These are phyloP conservation scores for Sternotherus odoratus DNA, from an alignment of 2,797 vertebrate species.

Conservation along the genomic window DNA sequence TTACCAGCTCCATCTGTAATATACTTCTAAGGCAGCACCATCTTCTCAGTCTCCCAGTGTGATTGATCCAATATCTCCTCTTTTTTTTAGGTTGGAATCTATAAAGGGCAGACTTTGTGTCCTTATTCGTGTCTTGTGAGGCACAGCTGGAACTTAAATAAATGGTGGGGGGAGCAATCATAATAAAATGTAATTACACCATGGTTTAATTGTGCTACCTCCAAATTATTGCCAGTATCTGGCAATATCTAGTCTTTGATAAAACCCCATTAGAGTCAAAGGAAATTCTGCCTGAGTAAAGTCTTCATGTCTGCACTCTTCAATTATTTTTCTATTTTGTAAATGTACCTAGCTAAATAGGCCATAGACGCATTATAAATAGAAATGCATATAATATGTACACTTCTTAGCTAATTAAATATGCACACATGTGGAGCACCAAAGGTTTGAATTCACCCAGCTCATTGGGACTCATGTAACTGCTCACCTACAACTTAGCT, in stretches of 20 bases:
- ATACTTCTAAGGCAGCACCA: neutral
- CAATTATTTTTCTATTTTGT: neutral
- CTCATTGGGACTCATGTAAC: neutral
- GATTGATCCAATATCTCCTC: neutral
- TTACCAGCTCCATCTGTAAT: neutral
- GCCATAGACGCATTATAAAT: neutral
- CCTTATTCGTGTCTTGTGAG: neutral
- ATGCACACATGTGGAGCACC: neutral
- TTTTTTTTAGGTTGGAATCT: neutral
- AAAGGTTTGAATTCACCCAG: conserved; percentile 10
- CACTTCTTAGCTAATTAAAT: neutral
- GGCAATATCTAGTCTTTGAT: neutral
- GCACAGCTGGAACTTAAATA: neutral
- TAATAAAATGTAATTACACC: neutral
- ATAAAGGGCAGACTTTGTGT: neutral
- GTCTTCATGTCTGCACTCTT: conserved; percentile 6
- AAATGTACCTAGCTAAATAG: conserved; percentile 23
- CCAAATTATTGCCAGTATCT: neutral
- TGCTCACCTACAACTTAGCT: neutral
- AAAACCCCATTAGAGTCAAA: neutral
- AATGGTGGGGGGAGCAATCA: too few species aligned
- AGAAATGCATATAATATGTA: neutral
- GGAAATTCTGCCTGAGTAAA: conserved; percentile 42
- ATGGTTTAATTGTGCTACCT: neutral
- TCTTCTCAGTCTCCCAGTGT: neutral